Evolutionary conservation across 2,888 invertebrate species (phyloP).

Genomic region (Spisula solida): DNA sequence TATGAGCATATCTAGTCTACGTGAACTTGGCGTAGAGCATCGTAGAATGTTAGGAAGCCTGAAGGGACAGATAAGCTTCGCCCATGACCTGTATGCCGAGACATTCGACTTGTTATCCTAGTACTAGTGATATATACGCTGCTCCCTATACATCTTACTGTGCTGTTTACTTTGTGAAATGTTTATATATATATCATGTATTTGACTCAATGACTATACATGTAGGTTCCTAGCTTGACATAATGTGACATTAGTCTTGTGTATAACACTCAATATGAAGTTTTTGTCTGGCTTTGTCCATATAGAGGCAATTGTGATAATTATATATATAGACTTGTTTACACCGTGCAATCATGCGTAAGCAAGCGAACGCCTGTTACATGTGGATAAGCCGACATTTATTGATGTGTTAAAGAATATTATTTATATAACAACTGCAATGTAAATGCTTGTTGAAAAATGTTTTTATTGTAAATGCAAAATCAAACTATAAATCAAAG

Average conservation of each 20-base stretch:
- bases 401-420: neutral
- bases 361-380: neutral
- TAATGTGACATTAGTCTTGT: conserved; percentile 4
- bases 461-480: neutral
- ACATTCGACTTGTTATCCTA: conserved; percentile 85
- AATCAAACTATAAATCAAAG: conserved; percentile 19
- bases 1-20: conserved; percentile 87
- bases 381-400: neutral
- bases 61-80: conserved; percentile 85
- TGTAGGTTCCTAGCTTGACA: neutral
- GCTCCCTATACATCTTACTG: neutral
- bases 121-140: conserved; percentile 13
- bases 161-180: neutral
- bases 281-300: conserved; percentile 15
- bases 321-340: conserved; percentile 29
- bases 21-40: conserved; percentile 87
- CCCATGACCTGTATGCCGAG: conserved; percentile 85
- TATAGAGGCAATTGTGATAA: conserved; percentile 18
- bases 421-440: conserved; percentile 4
- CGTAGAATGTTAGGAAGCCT: conserved; percentile 84
- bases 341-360: neutral
- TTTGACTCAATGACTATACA: neutral
- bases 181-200: neutral
- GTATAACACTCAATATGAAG: conserved; percentile 1
- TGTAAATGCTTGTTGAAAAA: neutral